phyloP scores from a whole-genome alignment of 2,113 vertebrate species.

The Merops nubicus region DNA sequence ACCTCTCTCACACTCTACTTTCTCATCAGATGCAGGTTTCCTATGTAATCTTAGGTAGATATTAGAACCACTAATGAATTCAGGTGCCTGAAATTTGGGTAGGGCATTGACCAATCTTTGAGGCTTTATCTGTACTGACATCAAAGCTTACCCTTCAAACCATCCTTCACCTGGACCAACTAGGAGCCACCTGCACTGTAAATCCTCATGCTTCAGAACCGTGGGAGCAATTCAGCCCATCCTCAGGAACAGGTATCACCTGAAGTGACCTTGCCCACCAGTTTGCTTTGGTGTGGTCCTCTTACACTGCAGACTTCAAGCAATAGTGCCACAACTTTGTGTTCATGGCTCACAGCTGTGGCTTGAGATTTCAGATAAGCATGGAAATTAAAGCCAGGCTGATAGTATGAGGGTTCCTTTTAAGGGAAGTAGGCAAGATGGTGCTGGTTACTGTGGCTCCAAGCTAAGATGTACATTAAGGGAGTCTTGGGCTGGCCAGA shows the following conservation, averaged over 20 bases:
- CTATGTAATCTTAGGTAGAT: neutral
- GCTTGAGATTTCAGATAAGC: neutral
- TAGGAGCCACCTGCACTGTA: neutral
- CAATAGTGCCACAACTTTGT: neutral
- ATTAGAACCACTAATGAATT: neutral
- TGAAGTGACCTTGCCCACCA: neutral
- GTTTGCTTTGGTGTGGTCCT: neutral
- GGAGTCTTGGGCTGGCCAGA: neutral
- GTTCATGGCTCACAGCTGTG: neutral
- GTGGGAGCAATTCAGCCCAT: neutral
- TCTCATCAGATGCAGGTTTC: neutral
- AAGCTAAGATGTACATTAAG: fast-evolving
- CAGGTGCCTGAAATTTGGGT: neutral
- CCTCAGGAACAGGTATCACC: neutral
- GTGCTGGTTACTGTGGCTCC: fast-evolving
- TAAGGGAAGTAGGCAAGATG: fast-evolving
- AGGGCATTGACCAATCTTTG: neutral
- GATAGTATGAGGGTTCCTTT: fast-evolving
- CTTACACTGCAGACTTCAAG: neutral
- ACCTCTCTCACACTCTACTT: neutral
- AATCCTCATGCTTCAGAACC: neutral
- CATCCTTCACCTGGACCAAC: neutral
- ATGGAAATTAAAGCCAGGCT: neutral
- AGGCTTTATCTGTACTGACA: neutral
- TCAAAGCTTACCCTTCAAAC: neutral